These are phyloP conservation scores for Antennarius maculatus DNA, from an alignment of 2,797 vertebrate genomes.

Conservation along the genomic window DNA sequence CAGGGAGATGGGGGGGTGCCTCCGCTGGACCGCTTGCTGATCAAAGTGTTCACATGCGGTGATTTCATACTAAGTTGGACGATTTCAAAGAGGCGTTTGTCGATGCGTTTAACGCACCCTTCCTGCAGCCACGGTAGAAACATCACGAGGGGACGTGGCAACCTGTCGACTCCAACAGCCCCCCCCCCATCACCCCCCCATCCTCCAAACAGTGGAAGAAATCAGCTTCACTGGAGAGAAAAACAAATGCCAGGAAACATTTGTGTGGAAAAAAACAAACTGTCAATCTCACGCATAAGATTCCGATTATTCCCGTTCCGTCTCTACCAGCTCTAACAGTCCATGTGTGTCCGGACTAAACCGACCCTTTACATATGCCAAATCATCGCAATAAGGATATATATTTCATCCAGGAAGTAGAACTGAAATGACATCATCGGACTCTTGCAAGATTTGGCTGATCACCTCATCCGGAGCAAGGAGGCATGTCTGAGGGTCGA, in stretches of 20 bases:
- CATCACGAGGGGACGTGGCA: slow-evolving; percentile 72
- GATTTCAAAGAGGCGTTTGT: slow-evolving; percentile 73
- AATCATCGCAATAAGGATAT: slow-evolving; percentile 12
- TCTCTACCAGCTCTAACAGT: neutral
- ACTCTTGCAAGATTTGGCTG: slow-evolving; percentile 9
- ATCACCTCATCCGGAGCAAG: slow-evolving; percentile 23
- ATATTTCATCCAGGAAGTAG: slow-evolving; percentile 21
- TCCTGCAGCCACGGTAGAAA: slow-evolving; percentile 64
- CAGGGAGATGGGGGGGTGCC: slow-evolving; percentile 58
- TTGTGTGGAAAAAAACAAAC: slow-evolving; percentile 16
- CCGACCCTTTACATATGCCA: neutral
- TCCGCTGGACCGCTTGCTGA: slow-evolving; percentile 69
- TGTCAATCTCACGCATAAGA: slow-evolving; percentile 11
- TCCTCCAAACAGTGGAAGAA: slow-evolving; percentile 62
- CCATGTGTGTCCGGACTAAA: neutral
- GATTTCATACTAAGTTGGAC: slow-evolving; percentile 73
- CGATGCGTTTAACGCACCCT: slow-evolving; percentile 61
- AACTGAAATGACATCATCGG: slow-evolving; percentile 2
- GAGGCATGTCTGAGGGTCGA: slow-evolving; percentile 5
- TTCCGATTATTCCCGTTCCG: slow-evolving; percentile 15
- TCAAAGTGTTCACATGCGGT: slow-evolving; percentile 74
- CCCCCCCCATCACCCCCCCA: slow-evolving; percentile 42
- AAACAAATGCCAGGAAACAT: slow-evolving; percentile 54
- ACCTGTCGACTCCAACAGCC: slow-evolving; percentile 59
- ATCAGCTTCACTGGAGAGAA: slow-evolving; percentile 41